Percentiles rank a stretch among this genome's conserved stretches.
These are phyloP conservation scores for Heteropelma amictum DNA, from an alignment of 2,888 invertebrate species.

Conservation along the genomic window DNA sequence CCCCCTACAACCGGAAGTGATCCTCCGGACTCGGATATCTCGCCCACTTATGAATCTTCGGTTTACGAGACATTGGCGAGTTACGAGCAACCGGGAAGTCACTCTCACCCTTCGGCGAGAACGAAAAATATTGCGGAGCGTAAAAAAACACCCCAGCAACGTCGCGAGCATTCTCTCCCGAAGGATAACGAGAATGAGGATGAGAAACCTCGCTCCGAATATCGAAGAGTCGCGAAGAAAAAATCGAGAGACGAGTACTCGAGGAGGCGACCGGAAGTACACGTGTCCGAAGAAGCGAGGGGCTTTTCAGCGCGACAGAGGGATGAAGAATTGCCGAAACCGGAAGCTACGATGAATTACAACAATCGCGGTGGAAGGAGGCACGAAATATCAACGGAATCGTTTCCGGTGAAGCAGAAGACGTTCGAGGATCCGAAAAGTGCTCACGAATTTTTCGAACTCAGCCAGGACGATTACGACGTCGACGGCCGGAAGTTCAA, in stretches of 20 bases:
- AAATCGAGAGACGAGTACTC: neutral
- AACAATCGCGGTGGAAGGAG: neutral
- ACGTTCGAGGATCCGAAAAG: conserved; percentile 52
- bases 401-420: neutral
- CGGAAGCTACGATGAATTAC: neutral
- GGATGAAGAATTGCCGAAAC: neutral
- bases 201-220: neutral
- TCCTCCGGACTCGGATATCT: neutral
- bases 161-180: neutral
- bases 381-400: neutral
- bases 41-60: conserved; percentile 23
- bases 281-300: neutral
- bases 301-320: neutral
- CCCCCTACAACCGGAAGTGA: neutral
- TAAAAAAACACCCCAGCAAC: neutral
- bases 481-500: conserved; percentile 32
- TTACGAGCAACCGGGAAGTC: neutral
- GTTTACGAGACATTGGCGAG: neutral
- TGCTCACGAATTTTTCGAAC: conserved; percentile 59
- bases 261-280: neutral
- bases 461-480: conserved; percentile 57
- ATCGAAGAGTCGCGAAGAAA: neutral
- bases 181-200: neutral
- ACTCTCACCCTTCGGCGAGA: neutral
- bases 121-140: neutral